phyloP scores from a whole-genome alignment of 2,888 invertebrate genomes.

The Lasioglossum oenotherae region DNA sequence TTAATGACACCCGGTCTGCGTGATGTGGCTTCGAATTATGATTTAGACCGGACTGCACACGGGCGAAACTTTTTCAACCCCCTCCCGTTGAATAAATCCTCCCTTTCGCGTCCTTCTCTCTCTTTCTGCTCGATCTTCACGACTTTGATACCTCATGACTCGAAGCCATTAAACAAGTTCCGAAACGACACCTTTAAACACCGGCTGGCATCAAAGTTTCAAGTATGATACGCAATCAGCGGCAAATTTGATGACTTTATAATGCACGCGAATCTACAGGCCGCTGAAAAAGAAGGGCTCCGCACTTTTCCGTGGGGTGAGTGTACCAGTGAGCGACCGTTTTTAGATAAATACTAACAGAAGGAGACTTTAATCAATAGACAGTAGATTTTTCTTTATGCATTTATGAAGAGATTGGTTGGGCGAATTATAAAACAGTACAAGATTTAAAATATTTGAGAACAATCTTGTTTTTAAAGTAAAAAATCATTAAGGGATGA shows the following conservation, averaged over 20 bases:
- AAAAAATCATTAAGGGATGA: no score
- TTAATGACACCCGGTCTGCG: conserved; percentile 48
- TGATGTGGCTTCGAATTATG: conserved; percentile 11
- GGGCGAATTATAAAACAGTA: no score
- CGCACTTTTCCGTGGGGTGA: background rate
- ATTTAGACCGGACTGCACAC: background rate
- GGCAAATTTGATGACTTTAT: background rate
- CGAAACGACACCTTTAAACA: background rate
- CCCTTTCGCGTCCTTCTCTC: background rate
- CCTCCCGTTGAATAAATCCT: background rate
- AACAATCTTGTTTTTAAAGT: no score
- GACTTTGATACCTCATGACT: background rate
- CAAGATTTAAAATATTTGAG: no score
- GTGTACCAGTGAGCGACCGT: no score
- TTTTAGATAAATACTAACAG: no score
- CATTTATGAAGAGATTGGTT: no score
- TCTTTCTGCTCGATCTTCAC: background rate
- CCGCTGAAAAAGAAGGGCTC: background rate
- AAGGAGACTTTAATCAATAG: no score
- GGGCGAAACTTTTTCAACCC: background rate
- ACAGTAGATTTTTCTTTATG: no score
- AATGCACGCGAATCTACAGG: background rate
- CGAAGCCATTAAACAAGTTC: background rate
- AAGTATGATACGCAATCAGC: background rate
- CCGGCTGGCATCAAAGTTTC: background rate